phyloP scores from a whole-genome alignment of 2,797 vertebrate species.

The Anomalospiza imberbis region DNA sequence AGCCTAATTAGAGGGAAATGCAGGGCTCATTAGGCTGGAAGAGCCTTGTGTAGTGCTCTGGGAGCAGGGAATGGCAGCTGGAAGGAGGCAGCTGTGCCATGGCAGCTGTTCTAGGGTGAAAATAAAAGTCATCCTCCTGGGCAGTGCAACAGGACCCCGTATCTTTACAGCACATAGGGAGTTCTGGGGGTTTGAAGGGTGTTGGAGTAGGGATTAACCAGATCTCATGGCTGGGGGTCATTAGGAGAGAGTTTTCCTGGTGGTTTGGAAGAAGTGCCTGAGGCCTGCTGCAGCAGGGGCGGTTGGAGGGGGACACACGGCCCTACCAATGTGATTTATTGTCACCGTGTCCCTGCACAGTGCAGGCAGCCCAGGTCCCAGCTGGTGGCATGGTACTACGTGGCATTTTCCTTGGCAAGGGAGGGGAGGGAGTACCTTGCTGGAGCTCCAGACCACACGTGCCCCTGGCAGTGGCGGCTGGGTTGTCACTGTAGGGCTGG shows the following conservation, averaged over 20 bases:
- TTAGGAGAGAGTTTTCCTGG: neutral
- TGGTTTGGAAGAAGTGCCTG: neutral
- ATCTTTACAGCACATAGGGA: neutral
- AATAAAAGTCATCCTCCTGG: neutral
- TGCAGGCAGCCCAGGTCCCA: neutral
- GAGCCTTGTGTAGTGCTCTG: neutral
- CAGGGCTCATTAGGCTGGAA: neutral
- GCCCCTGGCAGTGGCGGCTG: neutral
- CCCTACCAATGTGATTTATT: neutral
- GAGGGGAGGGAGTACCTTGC: neutral
- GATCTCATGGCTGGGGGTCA: neutral
- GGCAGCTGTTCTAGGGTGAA: neutral
- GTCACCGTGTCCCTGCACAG: neutral
- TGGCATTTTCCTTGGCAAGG: neutral
- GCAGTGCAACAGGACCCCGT: fast-evolving
- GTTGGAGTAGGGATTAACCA: neutral
- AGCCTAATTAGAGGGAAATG: neutral
- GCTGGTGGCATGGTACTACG: fast-evolving
- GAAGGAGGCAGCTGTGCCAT: neutral
- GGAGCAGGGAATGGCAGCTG: neutral
- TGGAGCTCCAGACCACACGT: fast-evolving
- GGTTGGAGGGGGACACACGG: neutral
- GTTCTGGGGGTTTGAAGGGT: neutral
- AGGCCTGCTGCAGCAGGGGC: neutral
- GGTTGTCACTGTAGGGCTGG: fast-evolving